These are phyloP conservation scores for Phyllostomus discolor DNA, from an alignment of 2,113 vertebrate species.

Conservation along the genomic window DNA sequence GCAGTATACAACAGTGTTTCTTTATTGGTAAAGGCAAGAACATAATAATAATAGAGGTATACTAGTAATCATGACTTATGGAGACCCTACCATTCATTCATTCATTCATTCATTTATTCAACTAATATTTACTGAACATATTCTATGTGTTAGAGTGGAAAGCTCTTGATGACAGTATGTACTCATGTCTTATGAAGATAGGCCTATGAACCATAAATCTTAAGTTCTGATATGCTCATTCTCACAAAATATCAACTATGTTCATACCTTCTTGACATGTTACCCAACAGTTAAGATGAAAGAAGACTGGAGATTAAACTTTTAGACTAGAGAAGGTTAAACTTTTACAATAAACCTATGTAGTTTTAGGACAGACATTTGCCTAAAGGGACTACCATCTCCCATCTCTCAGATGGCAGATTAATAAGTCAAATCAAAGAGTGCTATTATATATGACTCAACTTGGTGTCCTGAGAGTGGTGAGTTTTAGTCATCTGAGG, in stretches of 20 bases:
- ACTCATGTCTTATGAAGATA: neutral
- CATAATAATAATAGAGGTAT: neutral
- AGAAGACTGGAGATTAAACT: neutral
- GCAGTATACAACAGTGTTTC: neutral
- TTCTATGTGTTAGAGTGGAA: neutral
- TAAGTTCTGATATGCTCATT: neutral
- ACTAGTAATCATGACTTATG: neutral
- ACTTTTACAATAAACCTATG: neutral
- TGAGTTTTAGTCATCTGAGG: neutral
- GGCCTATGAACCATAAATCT: neutral
- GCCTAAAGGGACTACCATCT: neutral
- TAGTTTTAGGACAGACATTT: neutral
- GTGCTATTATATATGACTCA: neutral
- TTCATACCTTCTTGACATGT: neutral
- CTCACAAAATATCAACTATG: neutral
- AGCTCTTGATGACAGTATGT: neutral
- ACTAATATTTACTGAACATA: neutral
- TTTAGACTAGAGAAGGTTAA: too few relatives aligned
- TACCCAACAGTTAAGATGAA: neutral
- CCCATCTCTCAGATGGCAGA: neutral
- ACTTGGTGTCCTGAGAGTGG: neutral
- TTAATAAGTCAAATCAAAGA: neutral
- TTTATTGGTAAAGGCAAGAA: neutral
- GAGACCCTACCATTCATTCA: neutral
- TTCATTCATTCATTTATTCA: neutral